Base-by-base conservation (phyloP, 2,888 invertebrate species). In the Choristoneura rosaceana region DNA sequence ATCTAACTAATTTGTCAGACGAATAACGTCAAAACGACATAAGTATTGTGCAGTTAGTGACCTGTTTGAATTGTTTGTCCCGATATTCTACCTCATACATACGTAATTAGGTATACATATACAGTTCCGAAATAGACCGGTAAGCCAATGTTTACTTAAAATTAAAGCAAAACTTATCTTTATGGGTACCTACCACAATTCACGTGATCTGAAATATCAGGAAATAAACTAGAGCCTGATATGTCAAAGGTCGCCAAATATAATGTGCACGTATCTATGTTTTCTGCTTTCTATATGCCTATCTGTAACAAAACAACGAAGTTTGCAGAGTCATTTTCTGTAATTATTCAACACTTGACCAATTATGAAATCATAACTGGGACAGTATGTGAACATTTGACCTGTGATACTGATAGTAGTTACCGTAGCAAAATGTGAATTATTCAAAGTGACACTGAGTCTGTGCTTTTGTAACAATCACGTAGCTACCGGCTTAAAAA, bases 311-410 rank as follows among this genome's bases (percentile, higher is more conserved):
- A 25, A 55, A 55, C n/a, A 55, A 25, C 25, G 59, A 38, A 38
- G n/a, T 59, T n/a, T 60, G 59, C 17, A 9, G 15, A 50, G 60
- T 66, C 43, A 70, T 66, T 70, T 43, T 65, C 43, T 59, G 59
- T 70, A 70, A 61, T 70, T 41, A 61, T 43, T 38, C 60, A 65
- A 43, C 41, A 41, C 25, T 34, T 34, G 38, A 59, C 33, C 60
- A 67, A 71, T 67, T 71, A 68, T 12, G 45, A 34, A 58, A 67
- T 63, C 33, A 33, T 25, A 68, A 71, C 62, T 68, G 63, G 71
- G 67, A 41, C 71, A 71, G 58, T 33, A 55, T 15, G 62, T 68
- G 62, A 58, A 67, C 71, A 68, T 43, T 67, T 58, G 62, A 71
- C 67, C 47, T 47, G 41, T 25, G 71, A 71, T 59, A 71, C 45